Conservation (phyloP, 1,140 invertebrate species). For the Monomorium pharaonis region DNA sequence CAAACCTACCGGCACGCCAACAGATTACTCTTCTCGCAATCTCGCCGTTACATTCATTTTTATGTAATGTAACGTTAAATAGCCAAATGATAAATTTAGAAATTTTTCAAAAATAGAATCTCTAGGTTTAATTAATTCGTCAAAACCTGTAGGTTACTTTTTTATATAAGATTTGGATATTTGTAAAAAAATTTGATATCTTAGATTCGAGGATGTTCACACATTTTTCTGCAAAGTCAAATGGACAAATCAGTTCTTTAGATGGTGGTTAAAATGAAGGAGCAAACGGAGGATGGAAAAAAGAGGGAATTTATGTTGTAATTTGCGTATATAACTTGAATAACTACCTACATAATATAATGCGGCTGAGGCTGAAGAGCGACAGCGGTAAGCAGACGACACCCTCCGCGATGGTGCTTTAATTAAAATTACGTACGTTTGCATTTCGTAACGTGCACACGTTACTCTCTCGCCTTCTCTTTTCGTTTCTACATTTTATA, state of each 20-base stretch:
- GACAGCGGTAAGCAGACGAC: conserved; percentile 74
- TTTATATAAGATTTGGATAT: not conserved
- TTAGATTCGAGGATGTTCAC: not conserved
- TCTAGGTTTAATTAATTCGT: not conserved
- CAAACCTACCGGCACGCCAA: conserved; percentile 85
- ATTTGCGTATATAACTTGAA: conserved; percentile 83
- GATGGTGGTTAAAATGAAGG: not conserved
- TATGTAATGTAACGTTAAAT: not conserved
- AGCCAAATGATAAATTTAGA: not conserved
- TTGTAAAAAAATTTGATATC: not conserved
- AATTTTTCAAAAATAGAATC: not conserved
- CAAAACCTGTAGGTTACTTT: not conserved
- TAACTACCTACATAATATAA: conserved; percentile 82
- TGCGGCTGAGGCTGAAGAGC: conserved; percentile 57
- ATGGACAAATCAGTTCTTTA: not conserved
- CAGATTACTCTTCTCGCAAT: conserved; percentile 31
- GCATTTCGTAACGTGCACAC: conserved; percentile 74
- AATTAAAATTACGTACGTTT: conserved; percentile 85
- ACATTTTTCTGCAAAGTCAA: not conserved
- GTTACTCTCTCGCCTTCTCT: conserved; percentile 36
- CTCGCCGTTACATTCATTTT: not conserved
- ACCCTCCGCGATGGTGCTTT: conserved; percentile 81
- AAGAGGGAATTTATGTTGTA: conserved; percentile 78
- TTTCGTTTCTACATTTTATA: conserved; percentile 74
- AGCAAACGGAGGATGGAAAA: conserved; percentile 38